Evolutionary conservation across 2,113 vertebrate genomes (phyloP).

Genomic region (Xyrauchen texanus): DNA sequence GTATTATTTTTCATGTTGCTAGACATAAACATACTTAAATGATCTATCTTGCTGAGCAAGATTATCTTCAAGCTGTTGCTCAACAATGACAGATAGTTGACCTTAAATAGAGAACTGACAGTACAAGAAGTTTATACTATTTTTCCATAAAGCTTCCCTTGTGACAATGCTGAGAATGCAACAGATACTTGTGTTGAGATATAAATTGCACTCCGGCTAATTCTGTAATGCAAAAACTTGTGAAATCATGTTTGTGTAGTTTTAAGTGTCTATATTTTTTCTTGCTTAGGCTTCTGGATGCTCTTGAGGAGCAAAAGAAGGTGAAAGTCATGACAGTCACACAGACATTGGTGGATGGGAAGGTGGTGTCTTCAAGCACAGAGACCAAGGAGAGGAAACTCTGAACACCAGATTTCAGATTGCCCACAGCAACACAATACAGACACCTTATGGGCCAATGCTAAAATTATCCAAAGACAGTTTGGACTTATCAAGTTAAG

Average conservation of each 20-base stretch:
- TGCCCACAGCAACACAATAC: conserved; percentile 45
- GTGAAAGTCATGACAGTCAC: conserved; percentile 86
- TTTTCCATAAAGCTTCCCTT: too few species aligned
- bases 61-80: too few species aligned
- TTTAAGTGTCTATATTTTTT: background rate
- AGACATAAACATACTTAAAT: too few species aligned
- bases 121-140: too few species aligned
- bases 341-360: conserved; percentile 85
- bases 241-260: background rate
- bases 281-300: conserved; percentile 71
- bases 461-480: background rate
- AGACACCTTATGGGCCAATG: conserved; percentile 41
- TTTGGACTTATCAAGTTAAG: background rate
- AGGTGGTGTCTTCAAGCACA: conserved; percentile 84
- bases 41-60: too few species aligned
- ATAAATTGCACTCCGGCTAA: too few species aligned
- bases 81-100: too few species aligned
- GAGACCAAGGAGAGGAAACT: conserved; percentile 79
- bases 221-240: too few species aligned
- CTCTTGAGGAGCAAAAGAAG: conserved; percentile 61
- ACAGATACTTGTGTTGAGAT: too few species aligned
- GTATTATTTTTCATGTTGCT: too few species aligned
- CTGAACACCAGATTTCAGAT: conserved; percentile 47
- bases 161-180: too few species aligned
- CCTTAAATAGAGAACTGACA: too few species aligned